Conservation (phyloP, 2,797 vertebrate species). For the Dendrocincla tyrannina region DNA sequence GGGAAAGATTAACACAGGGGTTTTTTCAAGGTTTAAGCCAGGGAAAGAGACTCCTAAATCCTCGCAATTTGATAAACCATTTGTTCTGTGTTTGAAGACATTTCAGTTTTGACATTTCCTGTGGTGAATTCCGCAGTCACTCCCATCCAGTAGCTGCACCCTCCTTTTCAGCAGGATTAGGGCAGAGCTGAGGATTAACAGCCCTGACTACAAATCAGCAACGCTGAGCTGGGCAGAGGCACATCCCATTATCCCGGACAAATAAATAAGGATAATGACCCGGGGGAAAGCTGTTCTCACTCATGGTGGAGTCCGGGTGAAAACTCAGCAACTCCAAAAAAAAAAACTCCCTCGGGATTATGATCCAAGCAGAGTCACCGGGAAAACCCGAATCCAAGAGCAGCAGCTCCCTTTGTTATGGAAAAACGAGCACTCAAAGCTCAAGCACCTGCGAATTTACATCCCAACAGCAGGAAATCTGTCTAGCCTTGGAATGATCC, state of each 20-base stretch:
- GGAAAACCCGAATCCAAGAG: not conserved
- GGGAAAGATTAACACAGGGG: not conserved
- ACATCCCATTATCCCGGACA: not conserved
- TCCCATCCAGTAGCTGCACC: not conserved
- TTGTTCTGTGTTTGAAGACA: not conserved
- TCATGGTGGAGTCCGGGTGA: not conserved
- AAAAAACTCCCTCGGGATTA: not conserved
- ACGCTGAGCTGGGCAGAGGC: not conserved
- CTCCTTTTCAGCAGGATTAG: not conserved
- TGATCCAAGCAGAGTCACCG: not conserved
- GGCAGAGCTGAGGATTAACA: slow-evolving; percentile 1
- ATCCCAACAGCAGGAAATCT: not conserved
- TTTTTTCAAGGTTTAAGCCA: not conserved
- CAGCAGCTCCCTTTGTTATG: not conserved
- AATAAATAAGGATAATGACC: not conserved
- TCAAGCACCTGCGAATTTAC: not conserved
- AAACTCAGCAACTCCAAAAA: not conserved
- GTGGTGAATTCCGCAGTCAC: not conserved
- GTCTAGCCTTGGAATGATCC: not conserved
- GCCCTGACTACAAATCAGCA: not conserved
- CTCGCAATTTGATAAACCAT: not conserved
- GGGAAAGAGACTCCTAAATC: not conserved
- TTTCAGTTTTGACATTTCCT: not conserved
- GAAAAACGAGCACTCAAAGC: not conserved
- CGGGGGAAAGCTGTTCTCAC: not conserved